Evolutionary conservation across 2,797 vertebrate species (phyloP).

Genomic region (Malacoraja senta): DNA sequence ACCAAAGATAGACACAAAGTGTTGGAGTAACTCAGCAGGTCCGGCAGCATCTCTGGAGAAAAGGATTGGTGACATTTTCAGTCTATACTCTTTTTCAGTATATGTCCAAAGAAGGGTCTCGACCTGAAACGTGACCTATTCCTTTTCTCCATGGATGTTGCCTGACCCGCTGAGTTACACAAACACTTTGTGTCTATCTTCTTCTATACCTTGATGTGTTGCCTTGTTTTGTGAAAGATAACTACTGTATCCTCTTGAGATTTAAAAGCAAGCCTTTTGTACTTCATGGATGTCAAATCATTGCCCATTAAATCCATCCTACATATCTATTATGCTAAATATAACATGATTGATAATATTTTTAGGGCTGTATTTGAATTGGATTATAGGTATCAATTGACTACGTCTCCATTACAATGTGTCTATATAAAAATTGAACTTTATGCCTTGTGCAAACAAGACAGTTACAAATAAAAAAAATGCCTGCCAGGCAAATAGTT

Average conservation of each 20-base stretch:
- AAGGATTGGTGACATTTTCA: no score
- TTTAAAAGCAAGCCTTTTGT: not conserved
- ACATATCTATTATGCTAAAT: not conserved
- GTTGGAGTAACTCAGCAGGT: no score
- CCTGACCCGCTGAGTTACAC: no score
- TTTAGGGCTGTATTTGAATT: not conserved
- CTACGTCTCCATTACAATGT: not conserved
- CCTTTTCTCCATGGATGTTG: no score
- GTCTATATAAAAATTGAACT: not conserved
- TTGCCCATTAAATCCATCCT: not conserved
- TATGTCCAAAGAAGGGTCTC: no score
- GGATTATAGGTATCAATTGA: constrained; percentile 3
- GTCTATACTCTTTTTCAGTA: no score
- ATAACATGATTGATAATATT: not conserved
- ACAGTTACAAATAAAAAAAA: not conserved
- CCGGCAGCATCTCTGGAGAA: no score
- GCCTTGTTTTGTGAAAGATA: not conserved
- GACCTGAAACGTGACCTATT: no score
- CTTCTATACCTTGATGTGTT: not conserved
- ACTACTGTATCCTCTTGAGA: not conserved
- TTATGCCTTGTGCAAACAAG: not conserved
- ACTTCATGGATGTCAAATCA: not conserved
- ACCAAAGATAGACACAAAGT: no score
- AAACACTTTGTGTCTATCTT: no score
- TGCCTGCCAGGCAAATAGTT: not conserved